These are phyloP conservation scores for Schlechtendalia chinensis DNA, from an alignment of 1,140 invertebrate genomes.

Conservation along the genomic window DNA sequence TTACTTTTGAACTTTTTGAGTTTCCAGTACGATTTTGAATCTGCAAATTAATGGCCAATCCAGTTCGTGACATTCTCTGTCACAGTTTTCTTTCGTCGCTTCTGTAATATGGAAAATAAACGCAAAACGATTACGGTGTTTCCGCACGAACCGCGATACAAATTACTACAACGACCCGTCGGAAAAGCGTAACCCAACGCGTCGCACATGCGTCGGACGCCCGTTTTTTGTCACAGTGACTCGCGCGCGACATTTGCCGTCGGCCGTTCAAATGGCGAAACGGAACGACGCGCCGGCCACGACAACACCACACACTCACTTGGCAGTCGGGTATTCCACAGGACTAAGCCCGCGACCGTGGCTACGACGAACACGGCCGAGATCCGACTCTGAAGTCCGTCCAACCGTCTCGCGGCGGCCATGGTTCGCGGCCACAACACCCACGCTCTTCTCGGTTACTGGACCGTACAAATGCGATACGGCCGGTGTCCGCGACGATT, in stretches of 20 bases:
- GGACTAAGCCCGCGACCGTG: constrained; percentile 52
- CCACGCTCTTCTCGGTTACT: too few species aligned
- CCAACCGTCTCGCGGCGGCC: neutral
- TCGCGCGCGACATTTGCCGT: too few species aligned
- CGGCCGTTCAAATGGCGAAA: too few species aligned
- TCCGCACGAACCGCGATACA: too few species aligned
- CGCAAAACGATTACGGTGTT: neutral
- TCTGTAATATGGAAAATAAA: constrained; percentile 60
- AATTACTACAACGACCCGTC: too few species aligned
- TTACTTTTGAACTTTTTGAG: constrained; percentile 45
- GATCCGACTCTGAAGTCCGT: constrained; percentile 26
- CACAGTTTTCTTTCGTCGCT: constrained; percentile 68
- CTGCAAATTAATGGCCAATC: constrained; percentile 79
- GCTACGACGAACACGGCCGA: constrained; percentile 52
- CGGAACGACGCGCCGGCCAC: too few species aligned
- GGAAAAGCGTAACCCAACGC: too few species aligned
- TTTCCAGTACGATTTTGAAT: constrained; percentile 66
- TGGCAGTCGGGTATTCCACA: constrained; percentile 54
- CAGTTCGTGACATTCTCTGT: constrained; percentile 71
- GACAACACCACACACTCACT: constrained; percentile 52
- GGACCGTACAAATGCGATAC: too few species aligned
- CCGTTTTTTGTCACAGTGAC: too few species aligned
- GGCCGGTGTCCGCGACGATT: neutral
- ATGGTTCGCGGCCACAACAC: too few species aligned
- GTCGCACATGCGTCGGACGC: too few species aligned